Conservation (phyloP, 2,797 vertebrate genomes). For the Diglossa cyanea region DNA sequence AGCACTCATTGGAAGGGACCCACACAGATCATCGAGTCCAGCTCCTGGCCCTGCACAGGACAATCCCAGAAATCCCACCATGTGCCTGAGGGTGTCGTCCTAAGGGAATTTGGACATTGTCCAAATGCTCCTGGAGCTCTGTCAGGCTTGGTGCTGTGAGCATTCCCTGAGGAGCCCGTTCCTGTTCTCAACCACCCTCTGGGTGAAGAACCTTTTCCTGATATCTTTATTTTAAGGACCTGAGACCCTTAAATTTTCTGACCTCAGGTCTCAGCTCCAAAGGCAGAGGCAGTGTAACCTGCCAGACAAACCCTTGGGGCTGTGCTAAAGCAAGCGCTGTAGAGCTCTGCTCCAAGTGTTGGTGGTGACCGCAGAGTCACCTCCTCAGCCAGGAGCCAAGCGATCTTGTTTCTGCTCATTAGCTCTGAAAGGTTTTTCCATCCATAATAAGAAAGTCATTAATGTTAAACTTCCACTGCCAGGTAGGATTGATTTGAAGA, state of each 20-base stretch:
- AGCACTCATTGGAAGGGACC: not conserved
- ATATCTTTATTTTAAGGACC: not conserved
- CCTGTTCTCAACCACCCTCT: rapidly evolving
- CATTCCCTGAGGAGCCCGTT: not conserved
- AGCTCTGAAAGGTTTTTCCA: conserved; percentile 14
- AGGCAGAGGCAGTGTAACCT: not conserved
- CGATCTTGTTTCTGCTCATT: conserved; percentile 22
- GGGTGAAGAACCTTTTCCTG: not conserved
- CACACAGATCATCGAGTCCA: not conserved
- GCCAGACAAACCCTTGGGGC: not conserved
- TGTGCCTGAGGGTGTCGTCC: not conserved
- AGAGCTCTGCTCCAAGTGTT: not conserved
- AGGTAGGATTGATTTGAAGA: conserved; percentile 13
- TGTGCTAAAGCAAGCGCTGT: not conserved
- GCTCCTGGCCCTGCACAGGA: not conserved
- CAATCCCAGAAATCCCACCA: not conserved
- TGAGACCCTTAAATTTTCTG: not conserved
- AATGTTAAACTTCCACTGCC: conserved; percentile 28
- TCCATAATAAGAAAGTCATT: conserved; percentile 40
- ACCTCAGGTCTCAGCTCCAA: not conserved
- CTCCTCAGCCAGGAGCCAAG: not conserved
- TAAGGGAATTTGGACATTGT: not conserved
- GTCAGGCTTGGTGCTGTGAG: not conserved
- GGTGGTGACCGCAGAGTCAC: not conserved
- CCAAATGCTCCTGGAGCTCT: not conserved